Evolutionary conservation across 2,113 vertebrate species (phyloP).

Genomic region (Puntigrus tetrazona): DNA sequence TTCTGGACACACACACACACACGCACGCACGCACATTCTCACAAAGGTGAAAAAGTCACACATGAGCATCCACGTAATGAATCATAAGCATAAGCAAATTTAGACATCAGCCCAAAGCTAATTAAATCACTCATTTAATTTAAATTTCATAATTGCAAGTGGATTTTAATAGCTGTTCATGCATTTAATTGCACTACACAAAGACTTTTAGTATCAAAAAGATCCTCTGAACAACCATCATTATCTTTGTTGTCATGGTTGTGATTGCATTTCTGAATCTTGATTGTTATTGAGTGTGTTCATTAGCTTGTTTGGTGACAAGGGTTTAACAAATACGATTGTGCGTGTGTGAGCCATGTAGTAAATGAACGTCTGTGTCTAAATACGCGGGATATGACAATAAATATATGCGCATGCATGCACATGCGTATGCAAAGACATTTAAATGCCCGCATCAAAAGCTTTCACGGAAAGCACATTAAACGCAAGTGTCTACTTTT

Average conservation of each 20-base stretch:
- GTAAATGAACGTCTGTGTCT: neutral
- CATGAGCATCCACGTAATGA: slow-evolving; percentile 34
- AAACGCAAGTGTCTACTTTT: too few species aligned
- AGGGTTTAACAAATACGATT: slow-evolving; percentile 17
- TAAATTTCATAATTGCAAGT: neutral
- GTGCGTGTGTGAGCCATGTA: slow-evolving; percentile 5
- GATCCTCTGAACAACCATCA: slow-evolving; percentile 22
- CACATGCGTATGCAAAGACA: neutral
- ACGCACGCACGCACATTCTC: neutral
- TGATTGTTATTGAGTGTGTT: slow-evolving; percentile 26
- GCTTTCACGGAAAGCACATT: too few species aligned
- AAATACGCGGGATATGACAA: neutral
- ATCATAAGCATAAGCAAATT: neutral
- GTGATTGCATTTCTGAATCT: slow-evolving; percentile 20
- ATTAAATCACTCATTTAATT: neutral
- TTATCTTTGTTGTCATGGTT: slow-evolving; percentile 3
- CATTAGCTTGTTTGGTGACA: slow-evolving; percentile 14
- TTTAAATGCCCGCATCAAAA: too few species aligned
- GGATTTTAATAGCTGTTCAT: slow-evolving; percentile 18
- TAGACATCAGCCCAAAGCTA: slow-evolving; percentile 2
- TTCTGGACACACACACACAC: slow-evolving; percentile 35
- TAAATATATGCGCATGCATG: neutral
- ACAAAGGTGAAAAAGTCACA: slow-evolving; percentile 39
- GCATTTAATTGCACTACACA: slow-evolving; percentile 24
- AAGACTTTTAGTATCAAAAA: slow-evolving; percentile 20